Evolutionary conservation across 2,113 vertebrate genomes (phyloP).

Genomic region (Dipodomys spectabilis): DNA sequence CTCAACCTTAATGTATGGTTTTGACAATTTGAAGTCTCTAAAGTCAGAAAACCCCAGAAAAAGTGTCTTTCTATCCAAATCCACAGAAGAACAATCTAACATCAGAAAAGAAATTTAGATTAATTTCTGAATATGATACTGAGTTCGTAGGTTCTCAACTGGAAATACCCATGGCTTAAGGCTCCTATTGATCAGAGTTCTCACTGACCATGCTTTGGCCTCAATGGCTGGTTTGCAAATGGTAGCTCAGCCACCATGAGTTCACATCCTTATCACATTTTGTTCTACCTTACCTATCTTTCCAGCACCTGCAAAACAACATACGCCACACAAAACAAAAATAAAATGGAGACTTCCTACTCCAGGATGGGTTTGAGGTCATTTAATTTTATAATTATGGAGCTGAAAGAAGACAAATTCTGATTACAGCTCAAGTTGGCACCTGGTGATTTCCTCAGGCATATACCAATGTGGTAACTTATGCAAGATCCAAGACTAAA

Average conservation of each 20-base stretch:
- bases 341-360: background rate
- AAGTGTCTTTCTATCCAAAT: background rate
- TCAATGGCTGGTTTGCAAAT: background rate
- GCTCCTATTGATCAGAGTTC: background rate
- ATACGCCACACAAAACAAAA: background rate
- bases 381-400: background rate
- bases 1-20: background rate
- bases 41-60: background rate
- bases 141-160: background rate
- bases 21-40: background rate
- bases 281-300: background rate
- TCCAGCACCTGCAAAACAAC: background rate
- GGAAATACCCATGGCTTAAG: background rate
- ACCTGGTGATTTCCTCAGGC: background rate
- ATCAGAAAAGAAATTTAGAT: conserved; percentile 20
- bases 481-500: background rate
- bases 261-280: background rate
- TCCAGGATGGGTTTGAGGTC: background rate
- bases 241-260: no score
- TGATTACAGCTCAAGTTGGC: conserved; percentile 2
- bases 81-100: background rate
- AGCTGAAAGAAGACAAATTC: conserved; percentile 18
- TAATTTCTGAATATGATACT: background rate
- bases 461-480: background rate
- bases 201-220: background rate